A percentile compares a stretch with the other conserved stretches of the same genome.
Conservation (phyloP, 2,113 vertebrate genomes). For the Atlantisia rogersi region DNA sequence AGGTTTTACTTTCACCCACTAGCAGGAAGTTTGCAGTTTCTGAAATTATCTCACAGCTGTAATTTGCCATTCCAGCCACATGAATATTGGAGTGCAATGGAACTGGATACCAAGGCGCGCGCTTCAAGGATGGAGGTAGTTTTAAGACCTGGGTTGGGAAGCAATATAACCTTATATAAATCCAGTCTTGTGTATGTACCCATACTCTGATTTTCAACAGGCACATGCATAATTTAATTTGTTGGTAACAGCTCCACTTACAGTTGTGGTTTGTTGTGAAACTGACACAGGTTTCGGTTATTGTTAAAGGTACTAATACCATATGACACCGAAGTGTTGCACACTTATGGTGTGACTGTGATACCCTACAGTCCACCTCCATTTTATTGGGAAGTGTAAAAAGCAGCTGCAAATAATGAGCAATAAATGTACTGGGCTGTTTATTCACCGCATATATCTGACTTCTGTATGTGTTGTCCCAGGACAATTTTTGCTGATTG, state of each 20-base stretch:
- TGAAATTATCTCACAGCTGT: background rate
- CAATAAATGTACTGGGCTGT: background rate
- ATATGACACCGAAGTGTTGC: background rate
- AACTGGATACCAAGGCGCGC: background rate
- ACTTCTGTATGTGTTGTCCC: slow-evolving; percentile 24
- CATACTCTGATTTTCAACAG: background rate
- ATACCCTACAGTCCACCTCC: background rate
- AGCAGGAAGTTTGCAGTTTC: background rate
- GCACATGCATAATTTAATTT: background rate
- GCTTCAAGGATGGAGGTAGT: background rate
- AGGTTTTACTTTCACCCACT: background rate
- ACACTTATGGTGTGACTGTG: background rate
- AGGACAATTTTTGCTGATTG: background rate
- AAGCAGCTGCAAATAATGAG: background rate
- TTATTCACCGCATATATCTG: background rate
- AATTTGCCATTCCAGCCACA: background rate
- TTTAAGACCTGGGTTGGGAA: background rate
- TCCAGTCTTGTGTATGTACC: background rate
- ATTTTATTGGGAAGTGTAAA: background rate
- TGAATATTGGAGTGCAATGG: background rate
- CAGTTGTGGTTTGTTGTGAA: background rate
- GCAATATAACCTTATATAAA: background rate
- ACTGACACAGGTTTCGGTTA: background rate
- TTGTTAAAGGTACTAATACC: background rate
- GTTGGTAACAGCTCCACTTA: background rate